Evolutionary conservation across 2,797 vertebrate genomes (phyloP), one percentile per base, ranked within the genome.

Genomic region (Enteromius paludinosus): DNA sequence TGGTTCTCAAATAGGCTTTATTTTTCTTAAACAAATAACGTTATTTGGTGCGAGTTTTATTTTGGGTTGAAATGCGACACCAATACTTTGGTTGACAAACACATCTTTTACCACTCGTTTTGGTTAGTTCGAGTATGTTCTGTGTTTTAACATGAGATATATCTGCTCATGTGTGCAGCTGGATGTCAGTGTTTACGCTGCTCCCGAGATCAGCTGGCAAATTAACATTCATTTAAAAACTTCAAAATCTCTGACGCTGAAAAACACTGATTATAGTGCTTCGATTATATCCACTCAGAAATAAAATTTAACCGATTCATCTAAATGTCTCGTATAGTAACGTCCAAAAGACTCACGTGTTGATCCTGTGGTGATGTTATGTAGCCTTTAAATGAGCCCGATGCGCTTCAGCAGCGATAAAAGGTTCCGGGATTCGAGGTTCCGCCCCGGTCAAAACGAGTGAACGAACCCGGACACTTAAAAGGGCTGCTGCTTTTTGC

Each of bases 311-410:
- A 10, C 0, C 3, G 2, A 23, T 15, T 41, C 0, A 5, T 35
- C 9, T 17, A 17, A 18, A 17, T 15, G 11, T 41, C 6, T 52
- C 14, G 9, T 8, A 35, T 25, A 49, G 41, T 18, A 64, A 73
- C 10, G 20, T 52, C 30, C 11, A 6, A 17, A 35, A 33, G 54
- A 83, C 76, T 86, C 84, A 86, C 84, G 76, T 86, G 84, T 49
- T 3, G 54, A 25, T 43, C 23, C 6, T 25, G 15, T 43, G 11
- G 30, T n/a, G 61, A 70, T 49, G 33, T n/a, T 59, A 71, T 83
- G 76, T 33, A 43, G 17, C 80, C 43, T 6, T 28, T 0, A 79
- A 83, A 79, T 62, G 18, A 1, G n/a, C 8, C 84, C 84, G 80
- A 8, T 23, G 77, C 3, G 12, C 20, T 9, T 11, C 33, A 56